These are phyloP conservation scores for Ellobium chinense DNA, from an alignment of 2,888 invertebrate genomes.

Conservation along the genomic window DNA sequence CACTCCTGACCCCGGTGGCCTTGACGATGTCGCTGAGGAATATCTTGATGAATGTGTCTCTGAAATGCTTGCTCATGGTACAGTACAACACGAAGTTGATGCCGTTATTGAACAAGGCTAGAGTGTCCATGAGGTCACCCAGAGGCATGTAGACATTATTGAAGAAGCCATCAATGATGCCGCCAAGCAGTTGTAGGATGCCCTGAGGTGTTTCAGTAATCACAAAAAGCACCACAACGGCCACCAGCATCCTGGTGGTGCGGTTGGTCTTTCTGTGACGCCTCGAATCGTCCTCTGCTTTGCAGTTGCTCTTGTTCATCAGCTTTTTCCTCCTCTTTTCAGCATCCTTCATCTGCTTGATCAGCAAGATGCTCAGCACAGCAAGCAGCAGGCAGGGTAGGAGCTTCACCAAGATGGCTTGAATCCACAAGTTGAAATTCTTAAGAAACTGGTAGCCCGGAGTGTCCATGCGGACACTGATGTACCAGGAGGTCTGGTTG, in stretches of 20 bases:
- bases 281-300: constrained; percentile 58
- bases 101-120: constrained; percentile 93
- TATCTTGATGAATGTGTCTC: constrained; percentile 83
- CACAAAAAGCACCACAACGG: constrained; percentile 91
- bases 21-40: constrained; percentile 79
- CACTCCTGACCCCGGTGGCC: constrained; percentile 53
- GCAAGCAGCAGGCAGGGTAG: constrained; percentile 94
- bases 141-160: constrained; percentile 82
- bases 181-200: constrained; percentile 86
- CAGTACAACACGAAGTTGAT: constrained; percentile 96
- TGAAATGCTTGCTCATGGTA: constrained; percentile 95
- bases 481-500: constrained; percentile 74
- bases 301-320: constrained; percentile 58
- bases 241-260: constrained; percentile 93
- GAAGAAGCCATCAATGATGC: constrained; percentile 87
- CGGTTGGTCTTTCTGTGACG: constrained; percentile 82
- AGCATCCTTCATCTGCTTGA: constrained; percentile 78
- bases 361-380: constrained; percentile 81
- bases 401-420: constrained; percentile 94
- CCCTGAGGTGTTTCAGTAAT: constrained; percentile 94
- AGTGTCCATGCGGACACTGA: constrained; percentile 81
- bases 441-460: constrained; percentile 65
- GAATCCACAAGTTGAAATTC: constrained; percentile 90
- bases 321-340: constrained; percentile 73
- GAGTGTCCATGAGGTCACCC: constrained; percentile 91